These are phyloP conservation scores for Takifugu ocellatus DNA, from an alignment of 2,797 vertebrate species.

Conservation along the genomic window DNA sequence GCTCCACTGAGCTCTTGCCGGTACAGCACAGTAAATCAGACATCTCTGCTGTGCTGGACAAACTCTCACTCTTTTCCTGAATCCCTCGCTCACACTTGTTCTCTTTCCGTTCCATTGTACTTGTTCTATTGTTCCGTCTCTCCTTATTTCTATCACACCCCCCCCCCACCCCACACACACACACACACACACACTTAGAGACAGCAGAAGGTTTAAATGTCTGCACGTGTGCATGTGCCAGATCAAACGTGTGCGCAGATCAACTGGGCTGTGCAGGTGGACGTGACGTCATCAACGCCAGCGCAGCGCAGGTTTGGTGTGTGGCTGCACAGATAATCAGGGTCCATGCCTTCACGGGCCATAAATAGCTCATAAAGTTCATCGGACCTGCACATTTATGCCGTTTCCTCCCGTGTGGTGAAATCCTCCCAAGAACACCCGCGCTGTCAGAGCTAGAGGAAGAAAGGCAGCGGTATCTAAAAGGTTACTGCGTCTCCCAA, in stretches of 20 bases:
- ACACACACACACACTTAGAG: not conserved
- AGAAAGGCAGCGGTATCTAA: too few relatives aligned
- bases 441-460: too few relatives aligned
- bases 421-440: too few relatives aligned
- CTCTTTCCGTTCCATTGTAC: slow-evolving; percentile 10
- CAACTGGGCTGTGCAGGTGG: slow-evolving; percentile 25
- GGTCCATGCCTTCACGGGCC: not conserved
- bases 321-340: not conserved
- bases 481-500: too few relatives aligned
- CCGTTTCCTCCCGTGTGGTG: too few relatives aligned
- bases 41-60: slow-evolving; percentile 59
- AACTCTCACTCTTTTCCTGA: slow-evolving; percentile 30
- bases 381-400: too few relatives aligned
- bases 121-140: slow-evolving; percentile 14
- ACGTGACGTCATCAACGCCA: slow-evolving; percentile 18
- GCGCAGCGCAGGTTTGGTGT: not conserved
- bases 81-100: slow-evolving; percentile 12
- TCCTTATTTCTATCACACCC: slow-evolving; percentile 26
- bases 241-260: slow-evolving; percentile 14
- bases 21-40: slow-evolving; percentile 66
- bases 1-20: slow-evolving; percentile 59
- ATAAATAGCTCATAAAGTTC: not conserved
- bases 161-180: too few relatives aligned
- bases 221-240: not conserved
- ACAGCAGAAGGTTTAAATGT: not conserved